Evolutionary conservation across 1,140 invertebrate genomes (phyloP), one percentile per base, ranked within the genome.

Genomic region (Aphelinus certus): DNA sequence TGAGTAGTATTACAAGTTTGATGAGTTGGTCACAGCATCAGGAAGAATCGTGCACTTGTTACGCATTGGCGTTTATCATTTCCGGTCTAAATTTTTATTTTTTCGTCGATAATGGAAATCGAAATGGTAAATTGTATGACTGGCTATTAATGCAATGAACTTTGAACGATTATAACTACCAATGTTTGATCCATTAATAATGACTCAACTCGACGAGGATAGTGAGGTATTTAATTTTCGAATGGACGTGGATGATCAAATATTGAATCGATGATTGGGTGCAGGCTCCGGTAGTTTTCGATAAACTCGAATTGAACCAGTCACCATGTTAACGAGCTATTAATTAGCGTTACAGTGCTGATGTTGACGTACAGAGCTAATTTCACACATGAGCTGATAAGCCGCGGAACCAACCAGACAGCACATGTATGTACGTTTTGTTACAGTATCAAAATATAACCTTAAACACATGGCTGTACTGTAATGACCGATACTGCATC

Each of bases 301-400:
- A 75, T 58, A 58, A 65, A 67, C 49, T 10, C 56, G 71, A 71
- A 71, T 71, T 76, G 66, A 60, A 71, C 63, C 47, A 71, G 55
- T 47, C 74, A 42, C 46, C 68, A 53, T 60, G 56, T 53, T 71
- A 76, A 76, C 63, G 49, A 53, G 9, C 55, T 56, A 67, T 71
- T 76, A 76, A 76, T 76, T 71, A 63, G 68, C 56, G 57, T 71
- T 76, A 70, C 62, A 61, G 53, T 61, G 66, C 4, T 65, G 43
- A 10, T 69, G 61, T 75, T 71, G 68, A 76, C 63, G 62, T 51
- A 66, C 62, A 66, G 61, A 66, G 74, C 71, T 71, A 76, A 76
- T 76, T 76, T 76, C 55, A 71, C 68, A 76, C 68, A 71, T 76
- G 61, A 66, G 51, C 53, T 57, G 46, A 43, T 62, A 42, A 58